Base-by-base conservation (phyloP, 2,888 invertebrate species). In the Conomelus anceps region DNA sequence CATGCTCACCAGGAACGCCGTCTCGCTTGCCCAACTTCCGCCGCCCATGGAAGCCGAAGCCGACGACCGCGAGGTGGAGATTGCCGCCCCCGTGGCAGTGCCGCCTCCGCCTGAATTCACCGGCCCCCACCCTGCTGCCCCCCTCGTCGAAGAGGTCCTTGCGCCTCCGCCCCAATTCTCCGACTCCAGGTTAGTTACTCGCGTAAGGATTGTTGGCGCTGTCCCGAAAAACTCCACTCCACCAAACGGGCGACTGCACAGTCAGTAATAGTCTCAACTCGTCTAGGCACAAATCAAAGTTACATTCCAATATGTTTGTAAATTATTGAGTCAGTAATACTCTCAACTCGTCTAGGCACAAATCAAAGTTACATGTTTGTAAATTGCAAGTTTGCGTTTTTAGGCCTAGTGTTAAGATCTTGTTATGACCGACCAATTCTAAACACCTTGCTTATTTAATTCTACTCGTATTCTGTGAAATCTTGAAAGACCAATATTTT, bases 81-180 rank as follows among this genome's bases (percentile, higher is more conserved):
- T 63, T n/a, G 63, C 63, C 63, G 63, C n/a, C 63, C 63, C 63
- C 1, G 95, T 95, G 92, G 93, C 93, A 84, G 94, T 95, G 1
- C 95, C 95, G 0, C 95, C 95, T 0, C 94, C 95, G 4, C 94
- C 95, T 0, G 95, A 95, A 92, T 95, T 95, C 91, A 94, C 94
- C 88, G 94, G 94, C 34, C 92, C 92, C 6, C 92, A 92, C 0
- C 92, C 93, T 87, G 93, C 93, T 85, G 92, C 92, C 90, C 93
- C 93, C 88, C 92, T 93, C 91, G 92, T 94, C 6, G 95, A 95
- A 91, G 95, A 95, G 90, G 94, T 96, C 88, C 95, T 97, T 22
- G 94, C 97, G 91, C 98, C 98, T 84, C 98, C 98, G 63, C 98
- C 98, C 84, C 98, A 98, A 94, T 98, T 98, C 94, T 97, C 97